These are phyloP conservation scores for Palythoa caribaeorum DNA, from an alignment of 92 coral and sea anemone genomes.

Conservation along the genomic window DNA sequence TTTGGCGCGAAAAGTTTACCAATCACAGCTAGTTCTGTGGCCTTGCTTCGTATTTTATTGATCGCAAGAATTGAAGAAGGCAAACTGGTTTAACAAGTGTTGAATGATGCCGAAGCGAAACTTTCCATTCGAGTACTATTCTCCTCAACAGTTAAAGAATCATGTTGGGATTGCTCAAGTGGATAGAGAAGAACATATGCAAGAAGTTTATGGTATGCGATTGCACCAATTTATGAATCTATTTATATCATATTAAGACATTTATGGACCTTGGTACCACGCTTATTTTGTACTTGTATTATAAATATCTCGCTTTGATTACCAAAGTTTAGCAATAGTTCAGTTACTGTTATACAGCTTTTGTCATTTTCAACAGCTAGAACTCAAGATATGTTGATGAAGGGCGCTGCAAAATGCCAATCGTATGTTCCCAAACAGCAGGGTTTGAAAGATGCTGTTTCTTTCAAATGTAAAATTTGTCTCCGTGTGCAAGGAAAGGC, in stretches of 20 bases:
- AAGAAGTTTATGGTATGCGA: constrained; percentile 80
- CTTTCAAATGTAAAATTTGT: constrained; percentile 72
- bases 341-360: not conserved
- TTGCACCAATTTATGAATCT: not conserved
- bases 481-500: constrained; percentile 39
- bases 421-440: not conserved
- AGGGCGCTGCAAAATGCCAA: constrained; percentile 74
- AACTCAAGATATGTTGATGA: constrained; percentile 78
- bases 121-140: constrained; percentile 78
- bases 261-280: not conserved
- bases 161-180: constrained; percentile 79
- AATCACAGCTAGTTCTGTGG: constrained; percentile 54
- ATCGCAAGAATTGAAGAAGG: not conserved
- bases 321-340: not conserved
- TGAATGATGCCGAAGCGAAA: constrained; percentile 86
- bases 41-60: not conserved
- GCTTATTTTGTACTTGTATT: too few relatives aligned
- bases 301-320: not conserved
- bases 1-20: constrained; percentile 87
- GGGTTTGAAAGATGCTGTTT: constrained; percentile 26
- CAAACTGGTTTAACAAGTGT: not conserved
- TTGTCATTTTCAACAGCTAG: constrained; percentile 64
- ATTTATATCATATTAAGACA: not conserved
- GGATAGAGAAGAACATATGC: constrained; percentile 72
- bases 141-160: constrained; percentile 90